Percentiles rank a stretch among this genome's conserved stretches.
Conservation (phyloP, 1,140 invertebrate genomes). For the Oppia nitens region DNA sequence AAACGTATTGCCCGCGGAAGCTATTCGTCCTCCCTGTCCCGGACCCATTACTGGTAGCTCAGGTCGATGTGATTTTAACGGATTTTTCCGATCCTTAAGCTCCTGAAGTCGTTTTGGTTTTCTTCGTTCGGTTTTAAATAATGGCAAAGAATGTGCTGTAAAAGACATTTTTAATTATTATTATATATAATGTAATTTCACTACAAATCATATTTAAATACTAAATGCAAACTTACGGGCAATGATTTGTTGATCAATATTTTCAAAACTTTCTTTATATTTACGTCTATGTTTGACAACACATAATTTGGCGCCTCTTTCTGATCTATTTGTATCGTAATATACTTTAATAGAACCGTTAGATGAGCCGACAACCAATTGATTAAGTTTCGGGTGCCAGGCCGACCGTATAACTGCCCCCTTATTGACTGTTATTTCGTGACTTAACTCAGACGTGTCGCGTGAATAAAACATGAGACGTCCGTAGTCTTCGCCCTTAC, state of each 20-base stretch:
- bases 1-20: conserved; percentile 82
- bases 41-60: conserved; percentile 81
- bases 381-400: conserved; percentile 95
- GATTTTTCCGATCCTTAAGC: conserved; percentile 81
- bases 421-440: conserved; percentile 52
- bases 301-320: conserved; percentile 75
- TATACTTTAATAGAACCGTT: conserved; percentile 77
- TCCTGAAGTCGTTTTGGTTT: conserved; percentile 74
- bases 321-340: conserved; percentile 67
- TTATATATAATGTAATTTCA: conserved; percentile 6
- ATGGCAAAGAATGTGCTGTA: conserved; percentile 69
- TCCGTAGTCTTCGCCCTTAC: conserved; percentile 46
- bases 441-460: conserved; percentile 38
- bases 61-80: conserved; percentile 74
- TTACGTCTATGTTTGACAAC: conserved; percentile 54
- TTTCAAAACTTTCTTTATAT: conserved; percentile 44
- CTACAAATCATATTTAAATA: not conserved
- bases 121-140: conserved; percentile 82
- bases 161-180: conserved; percentile 15
- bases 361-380: conserved; percentile 80
- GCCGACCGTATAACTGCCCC: conserved; percentile 63
- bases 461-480: conserved; percentile 64
- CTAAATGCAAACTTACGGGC: conserved; percentile 43
- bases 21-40: conserved; percentile 66
- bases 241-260: conserved; percentile 83